phyloP scores from a whole-genome alignment of 2,797 vertebrate species.

The Gallinago nigripennis region DNA sequence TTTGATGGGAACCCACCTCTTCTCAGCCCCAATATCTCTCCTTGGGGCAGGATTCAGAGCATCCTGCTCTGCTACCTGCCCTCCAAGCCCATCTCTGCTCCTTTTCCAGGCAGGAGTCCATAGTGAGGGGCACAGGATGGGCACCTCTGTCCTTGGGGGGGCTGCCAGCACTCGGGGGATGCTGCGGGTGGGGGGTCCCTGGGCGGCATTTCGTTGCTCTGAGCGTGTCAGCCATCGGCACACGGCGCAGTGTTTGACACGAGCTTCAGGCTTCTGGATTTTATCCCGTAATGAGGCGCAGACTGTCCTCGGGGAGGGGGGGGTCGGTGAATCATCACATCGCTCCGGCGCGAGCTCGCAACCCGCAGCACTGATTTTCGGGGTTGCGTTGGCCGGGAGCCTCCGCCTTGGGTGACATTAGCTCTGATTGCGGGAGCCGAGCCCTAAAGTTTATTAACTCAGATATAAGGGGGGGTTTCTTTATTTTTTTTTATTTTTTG shows the following conservation, averaged over 20 bases:
- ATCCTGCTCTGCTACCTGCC: fast-evolving
- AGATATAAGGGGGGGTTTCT: background rate
- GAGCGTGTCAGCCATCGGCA: background rate
- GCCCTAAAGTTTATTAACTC: background rate
- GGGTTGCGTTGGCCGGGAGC: background rate
- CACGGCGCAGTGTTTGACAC: background rate
- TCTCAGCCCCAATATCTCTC: fast-evolving
- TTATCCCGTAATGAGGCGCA: constrained; percentile 30
- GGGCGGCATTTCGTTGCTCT: background rate
- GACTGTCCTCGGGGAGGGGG: background rate
- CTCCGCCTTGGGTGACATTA: background rate
- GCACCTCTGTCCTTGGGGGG: background rate
- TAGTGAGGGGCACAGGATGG: fast-evolving
- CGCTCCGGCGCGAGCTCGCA: background rate
- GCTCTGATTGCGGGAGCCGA: constrained; percentile 38
- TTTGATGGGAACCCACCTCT: too few relatives aligned
- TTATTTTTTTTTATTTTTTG: background rate
- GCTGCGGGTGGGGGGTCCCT: fast-evolving
- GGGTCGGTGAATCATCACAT: background rate
- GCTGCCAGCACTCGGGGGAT: too few relatives aligned
- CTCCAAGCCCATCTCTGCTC: fast-evolving
- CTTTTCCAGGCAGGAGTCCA: background rate
- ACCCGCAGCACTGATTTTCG: background rate
- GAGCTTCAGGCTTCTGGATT: constrained; percentile 8
- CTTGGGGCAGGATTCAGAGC: fast-evolving